phyloP scores from a whole-genome alignment of 92 coral and sea anemone genomes.

The Galaxea fascicularis region DNA sequence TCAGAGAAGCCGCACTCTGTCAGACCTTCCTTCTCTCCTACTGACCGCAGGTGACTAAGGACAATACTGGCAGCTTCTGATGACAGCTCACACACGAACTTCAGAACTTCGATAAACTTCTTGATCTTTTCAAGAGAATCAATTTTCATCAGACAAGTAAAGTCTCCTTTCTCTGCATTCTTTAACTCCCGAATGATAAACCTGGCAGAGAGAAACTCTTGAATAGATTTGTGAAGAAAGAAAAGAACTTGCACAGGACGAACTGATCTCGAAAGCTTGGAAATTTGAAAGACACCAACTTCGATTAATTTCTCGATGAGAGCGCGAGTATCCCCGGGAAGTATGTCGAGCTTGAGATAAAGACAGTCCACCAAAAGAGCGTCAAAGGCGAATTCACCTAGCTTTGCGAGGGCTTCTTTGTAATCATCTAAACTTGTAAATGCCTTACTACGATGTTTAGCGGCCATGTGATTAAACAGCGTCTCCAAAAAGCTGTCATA shows the following conservation, averaged over 20 bases:
- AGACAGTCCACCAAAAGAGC: conserved; percentile 25
- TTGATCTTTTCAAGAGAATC: background rate
- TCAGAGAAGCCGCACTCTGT: background rate
- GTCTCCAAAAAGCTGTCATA: background rate
- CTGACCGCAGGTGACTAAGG: background rate
- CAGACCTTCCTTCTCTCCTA: conserved; percentile 16
- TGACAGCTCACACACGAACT: background rate
- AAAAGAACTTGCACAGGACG: background rate
- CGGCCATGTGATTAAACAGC: background rate
- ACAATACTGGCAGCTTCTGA: conserved; percentile 2
- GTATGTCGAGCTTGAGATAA: background rate
- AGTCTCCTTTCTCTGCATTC: background rate
- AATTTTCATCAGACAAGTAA: background rate
- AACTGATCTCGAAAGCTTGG: conserved; percentile 4
- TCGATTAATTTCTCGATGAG: background rate
- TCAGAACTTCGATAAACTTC: background rate
- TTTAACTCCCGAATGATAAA: background rate
- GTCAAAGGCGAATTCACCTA: conserved; percentile 16
- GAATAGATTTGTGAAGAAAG: conserved; percentile 20
- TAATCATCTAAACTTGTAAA: background rate
- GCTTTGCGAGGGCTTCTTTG: background rate
- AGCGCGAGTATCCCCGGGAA: background rate
- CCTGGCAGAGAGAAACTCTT: background rate
- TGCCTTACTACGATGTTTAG: background rate
- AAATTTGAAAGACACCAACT: conserved; percentile 14